Percentiles rank a stretch among this genome's conserved stretches.
These are phyloP conservation scores for Drosophila setosimentum DNA, from an alignment of 2,888 invertebrate species.

Conservation along the genomic window DNA sequence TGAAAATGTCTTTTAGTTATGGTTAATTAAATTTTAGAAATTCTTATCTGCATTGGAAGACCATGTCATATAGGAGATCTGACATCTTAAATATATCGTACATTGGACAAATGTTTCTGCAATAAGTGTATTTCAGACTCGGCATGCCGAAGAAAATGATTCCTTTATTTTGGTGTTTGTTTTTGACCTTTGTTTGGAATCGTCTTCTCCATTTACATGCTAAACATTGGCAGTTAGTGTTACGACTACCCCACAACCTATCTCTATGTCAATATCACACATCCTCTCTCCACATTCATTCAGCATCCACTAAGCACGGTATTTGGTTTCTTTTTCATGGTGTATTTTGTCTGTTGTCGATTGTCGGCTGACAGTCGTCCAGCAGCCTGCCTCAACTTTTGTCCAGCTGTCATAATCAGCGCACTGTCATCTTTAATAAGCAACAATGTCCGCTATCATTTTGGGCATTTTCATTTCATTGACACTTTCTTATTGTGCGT, in stretches of 20 bases:
- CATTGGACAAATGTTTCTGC: not conserved
- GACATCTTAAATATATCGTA: not conserved
- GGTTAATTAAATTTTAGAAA: not conserved
- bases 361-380: not conserved
- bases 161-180: slow-evolving; percentile 35
- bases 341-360: slow-evolving; percentile 8
- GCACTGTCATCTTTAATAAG: slow-evolving; percentile 80
- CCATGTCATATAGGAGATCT: not conserved
- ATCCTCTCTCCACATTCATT: slow-evolving; percentile 12
- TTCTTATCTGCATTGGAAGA: not conserved
- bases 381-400: slow-evolving; percentile 42
- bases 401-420: slow-evolving; percentile 59
- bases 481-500: slow-evolving; percentile 74
- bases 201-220: slow-evolving; percentile 75
- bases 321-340: slow-evolving; percentile 38
- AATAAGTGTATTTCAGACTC: slow-evolving; percentile 19
- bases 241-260: slow-evolving; percentile 10
- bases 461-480: slow-evolving; percentile 73
- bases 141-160: not conserved
- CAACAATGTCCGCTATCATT: slow-evolving; percentile 73
- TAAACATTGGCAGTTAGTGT: slow-evolving; percentile 60
- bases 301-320: slow-evolving; percentile 34
- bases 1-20: no score
- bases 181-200: slow-evolving; percentile 65
- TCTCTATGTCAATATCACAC: not conserved